Percentiles rank a stretch among this genome's conserved stretches.
These are phyloP conservation scores for Cataglyphis cursor DNA, from an alignment of 2,888 invertebrate genomes.

Conservation along the genomic window DNA sequence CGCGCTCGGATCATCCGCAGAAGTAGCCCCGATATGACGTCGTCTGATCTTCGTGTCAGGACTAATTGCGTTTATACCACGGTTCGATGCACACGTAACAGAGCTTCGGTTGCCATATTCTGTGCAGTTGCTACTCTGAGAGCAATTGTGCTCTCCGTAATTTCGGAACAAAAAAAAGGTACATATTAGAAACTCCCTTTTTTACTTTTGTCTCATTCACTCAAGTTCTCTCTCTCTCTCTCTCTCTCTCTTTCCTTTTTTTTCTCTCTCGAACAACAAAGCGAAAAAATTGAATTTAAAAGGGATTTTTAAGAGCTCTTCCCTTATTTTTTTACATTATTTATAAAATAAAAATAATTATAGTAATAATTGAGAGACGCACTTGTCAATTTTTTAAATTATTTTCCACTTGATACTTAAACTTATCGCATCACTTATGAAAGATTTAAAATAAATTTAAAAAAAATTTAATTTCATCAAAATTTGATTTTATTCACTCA, in stretches of 20 bases:
- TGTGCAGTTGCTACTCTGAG: constrained; percentile 20
- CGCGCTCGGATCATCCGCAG: constrained; percentile 68
- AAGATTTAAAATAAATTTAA: neutral
- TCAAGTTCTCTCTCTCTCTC: neutral
- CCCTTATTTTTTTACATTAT: neutral
- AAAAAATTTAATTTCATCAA: neutral
- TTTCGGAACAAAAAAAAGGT: neutral
- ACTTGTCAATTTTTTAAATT: neutral
- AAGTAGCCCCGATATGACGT: constrained; percentile 51
- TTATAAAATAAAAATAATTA: constrained; percentile 14
- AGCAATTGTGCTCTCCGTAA: constrained; percentile 4
- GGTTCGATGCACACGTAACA: constrained; percentile 45
- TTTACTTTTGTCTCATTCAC: neutral
- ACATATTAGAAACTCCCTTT: neutral
- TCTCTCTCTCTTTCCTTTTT: neutral
- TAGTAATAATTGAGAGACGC: neutral
- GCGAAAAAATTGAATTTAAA: neutral
- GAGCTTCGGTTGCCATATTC: constrained; percentile 32
- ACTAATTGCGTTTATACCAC: constrained; percentile 56
- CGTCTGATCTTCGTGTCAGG: constrained; percentile 58
- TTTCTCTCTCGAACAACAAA: neutral
- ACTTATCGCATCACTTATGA: neutral
- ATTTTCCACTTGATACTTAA: neutral
- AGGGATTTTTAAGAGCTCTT: neutral
- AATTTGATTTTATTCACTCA: neutral